phyloP scores from a whole-genome alignment of 2,888 invertebrate genomes.

The Abrostola tripartita region DNA sequence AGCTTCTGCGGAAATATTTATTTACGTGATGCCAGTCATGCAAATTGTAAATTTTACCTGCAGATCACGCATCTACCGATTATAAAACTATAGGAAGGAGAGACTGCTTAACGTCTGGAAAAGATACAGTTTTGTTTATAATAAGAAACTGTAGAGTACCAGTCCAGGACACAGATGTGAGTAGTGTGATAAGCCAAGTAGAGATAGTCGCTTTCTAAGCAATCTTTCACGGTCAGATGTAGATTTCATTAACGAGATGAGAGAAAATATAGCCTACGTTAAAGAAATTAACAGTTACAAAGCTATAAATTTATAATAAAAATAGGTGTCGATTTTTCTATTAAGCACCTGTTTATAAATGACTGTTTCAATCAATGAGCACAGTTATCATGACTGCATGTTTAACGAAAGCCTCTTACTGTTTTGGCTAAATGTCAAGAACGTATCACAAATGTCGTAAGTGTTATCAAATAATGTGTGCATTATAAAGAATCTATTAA shows the following conservation, averaged over 20 bases:
- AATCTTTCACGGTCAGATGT: slow-evolving; percentile 23
- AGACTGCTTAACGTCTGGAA: slow-evolving; percentile 8
- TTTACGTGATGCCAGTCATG: slow-evolving; percentile 47
- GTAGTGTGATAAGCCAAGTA: slow-evolving; percentile 21
- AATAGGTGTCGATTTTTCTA: background rate
- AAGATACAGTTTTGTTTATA: background rate
- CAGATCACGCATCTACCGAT: slow-evolving; percentile 32
- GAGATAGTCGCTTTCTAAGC: slow-evolving; percentile 23
- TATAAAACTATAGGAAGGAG: slow-evolving; percentile 38
- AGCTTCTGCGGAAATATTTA: slow-evolving; percentile 45
- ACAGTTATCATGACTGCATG: background rate
- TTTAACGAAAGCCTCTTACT: background rate
- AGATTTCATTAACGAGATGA: slow-evolving; percentile 6
- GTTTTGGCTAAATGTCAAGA: slow-evolving; percentile 9
- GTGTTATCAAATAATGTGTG: background rate
- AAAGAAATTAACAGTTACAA: background rate
- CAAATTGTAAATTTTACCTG: slow-evolving; percentile 36
- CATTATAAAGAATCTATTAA: slow-evolving; percentile 12
- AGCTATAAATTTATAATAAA: background rate
- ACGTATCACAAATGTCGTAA: background rate
- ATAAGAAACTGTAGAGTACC: slow-evolving; percentile 4
- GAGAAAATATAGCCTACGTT: slow-evolving; percentile 10
- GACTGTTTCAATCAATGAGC: background rate
- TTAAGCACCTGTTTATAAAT: background rate
- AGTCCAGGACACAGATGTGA: slow-evolving; percentile 23